Conservation (phyloP, 2,113 vertebrate species). For the Symphodus melops region DNA sequence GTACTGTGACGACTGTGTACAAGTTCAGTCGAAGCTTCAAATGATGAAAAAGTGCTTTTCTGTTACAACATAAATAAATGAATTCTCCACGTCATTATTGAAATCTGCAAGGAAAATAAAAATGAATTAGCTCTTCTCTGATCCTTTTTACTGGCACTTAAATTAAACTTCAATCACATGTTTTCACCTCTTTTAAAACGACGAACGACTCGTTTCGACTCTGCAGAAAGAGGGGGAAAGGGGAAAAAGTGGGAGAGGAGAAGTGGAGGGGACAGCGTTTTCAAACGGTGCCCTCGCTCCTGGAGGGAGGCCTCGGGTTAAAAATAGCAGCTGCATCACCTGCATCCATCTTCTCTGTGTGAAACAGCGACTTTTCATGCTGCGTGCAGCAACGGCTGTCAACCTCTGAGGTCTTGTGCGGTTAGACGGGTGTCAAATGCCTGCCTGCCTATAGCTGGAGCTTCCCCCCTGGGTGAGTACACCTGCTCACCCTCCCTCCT, state of each 20-base stretch:
- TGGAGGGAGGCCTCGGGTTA: conserved; percentile 47
- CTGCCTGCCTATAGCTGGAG: conserved; percentile 34
- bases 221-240: background rate
- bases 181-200: background rate
- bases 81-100: background rate
- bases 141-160: conserved; percentile 1
- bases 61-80: background rate
- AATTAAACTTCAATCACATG: background rate
- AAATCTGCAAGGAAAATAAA: background rate
- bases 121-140: conserved; percentile 1
- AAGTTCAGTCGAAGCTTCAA: background rate
- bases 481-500: conserved; percentile 37
- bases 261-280: conserved; percentile 8
- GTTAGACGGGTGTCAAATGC: conserved; percentile 71
- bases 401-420: conserved; percentile 44
- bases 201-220: conserved; percentile 11
- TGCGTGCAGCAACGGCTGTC: conserved; percentile 61
- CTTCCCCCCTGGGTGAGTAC: conserved; percentile 43
- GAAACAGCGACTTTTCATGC: conserved; percentile 60
- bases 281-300: conserved; percentile 27
- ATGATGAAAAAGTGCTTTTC: background rate
- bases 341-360: conserved; percentile 64
- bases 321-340: conserved; percentile 69
- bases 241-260: background rate
- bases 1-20: background rate